These are phyloP conservation scores for Semotilus atromaculatus DNA, from an alignment of 2,797 vertebrate genomes.

Conservation along the genomic window DNA sequence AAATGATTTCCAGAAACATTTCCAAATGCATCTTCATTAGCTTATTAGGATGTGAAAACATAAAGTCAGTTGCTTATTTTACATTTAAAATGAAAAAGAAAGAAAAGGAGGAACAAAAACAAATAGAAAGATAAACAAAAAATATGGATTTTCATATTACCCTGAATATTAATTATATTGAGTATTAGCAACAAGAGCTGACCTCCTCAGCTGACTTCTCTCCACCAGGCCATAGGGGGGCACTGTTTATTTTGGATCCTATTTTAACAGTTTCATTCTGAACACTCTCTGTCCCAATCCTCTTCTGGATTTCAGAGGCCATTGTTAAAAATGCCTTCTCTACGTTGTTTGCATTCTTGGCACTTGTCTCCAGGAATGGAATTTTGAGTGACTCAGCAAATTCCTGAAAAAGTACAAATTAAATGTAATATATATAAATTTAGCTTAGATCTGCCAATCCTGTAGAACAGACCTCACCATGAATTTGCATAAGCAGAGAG, in stretches of 20 bases:
- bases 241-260: slow-evolving; percentile 75
- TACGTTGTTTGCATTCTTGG: slow-evolving; percentile 79
- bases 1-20: neutral
- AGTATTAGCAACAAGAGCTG: slow-evolving; percentile 71
- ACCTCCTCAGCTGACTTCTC: slow-evolving; percentile 69
- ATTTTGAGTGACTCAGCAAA: slow-evolving; percentile 76
- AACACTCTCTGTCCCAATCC: slow-evolving; percentile 72
- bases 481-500: neutral
- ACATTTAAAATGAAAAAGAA: slow-evolving; percentile 8
- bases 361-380: slow-evolving; percentile 81
- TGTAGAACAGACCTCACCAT: neutral
- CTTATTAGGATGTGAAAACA: neutral
- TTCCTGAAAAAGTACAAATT: slow-evolving; percentile 67
- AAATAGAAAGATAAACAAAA: slow-evolving; percentile 21
- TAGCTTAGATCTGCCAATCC: neutral
- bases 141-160: neutral
- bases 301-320: slow-evolving; percentile 80
- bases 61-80: neutral
- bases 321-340: slow-evolving; percentile 78
- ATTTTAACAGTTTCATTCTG: slow-evolving; percentile 66
- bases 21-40: neutral
- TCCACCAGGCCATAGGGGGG: slow-evolving; percentile 77
- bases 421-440: neutral
- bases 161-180: slow-evolving; percentile 7
- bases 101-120: slow-evolving; percentile 11